Evolutionary conservation across 2,797 vertebrate genomes (phyloP), one percentile per base, ranked within the genome.

Genomic region (Parauchenoglanis punctatus): DNA sequence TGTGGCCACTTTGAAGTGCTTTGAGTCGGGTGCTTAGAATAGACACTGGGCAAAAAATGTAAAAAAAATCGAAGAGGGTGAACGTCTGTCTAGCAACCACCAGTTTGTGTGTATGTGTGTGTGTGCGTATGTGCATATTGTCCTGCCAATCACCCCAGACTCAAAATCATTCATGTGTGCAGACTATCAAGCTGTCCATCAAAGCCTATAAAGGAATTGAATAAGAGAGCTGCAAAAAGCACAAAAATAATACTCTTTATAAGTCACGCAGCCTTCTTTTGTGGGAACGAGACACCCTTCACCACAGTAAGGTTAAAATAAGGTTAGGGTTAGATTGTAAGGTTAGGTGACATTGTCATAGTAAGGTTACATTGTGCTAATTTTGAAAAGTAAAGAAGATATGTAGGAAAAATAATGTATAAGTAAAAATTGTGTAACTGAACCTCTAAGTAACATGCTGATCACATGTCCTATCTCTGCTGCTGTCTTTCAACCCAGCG

Each of bases 1-100:
- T 92, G 94, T 90, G 94, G 94, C 87, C 90, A 92, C 92, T 95
- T 94, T 95, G 93, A 96, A 92, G 93, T 92, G 90, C 85, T 63
- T 85, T 80, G 82, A 87, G 89, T 89, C 89, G 86, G 31, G 88
- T 76, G 90, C 94, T 94, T 87, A 91, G 87, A 95, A 95, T 93
- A 95, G 93, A 95, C 90, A 88, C 85, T 88, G 90, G 92, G 87
- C 90, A 89, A 91, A 91, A 91, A 91, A 92, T 88, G 54, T n/a
- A 65, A 61, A 70, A 68, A 91, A 80, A 83, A 88, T 76, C 44
- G 25, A 88, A 54, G 59, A 88, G 91, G 92, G 92, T 90, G 90
- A 93, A 92, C 46, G 89, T 95, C 93, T 93, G 85, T 76, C 54
- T 90, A 88, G 88, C 90, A 91, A 95, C 93, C 93, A 90, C 94